These are phyloP conservation scores for Ceyx erithaca DNA, from an alignment of 2,797 vertebrate genomes.

Conservation along the genomic window DNA sequence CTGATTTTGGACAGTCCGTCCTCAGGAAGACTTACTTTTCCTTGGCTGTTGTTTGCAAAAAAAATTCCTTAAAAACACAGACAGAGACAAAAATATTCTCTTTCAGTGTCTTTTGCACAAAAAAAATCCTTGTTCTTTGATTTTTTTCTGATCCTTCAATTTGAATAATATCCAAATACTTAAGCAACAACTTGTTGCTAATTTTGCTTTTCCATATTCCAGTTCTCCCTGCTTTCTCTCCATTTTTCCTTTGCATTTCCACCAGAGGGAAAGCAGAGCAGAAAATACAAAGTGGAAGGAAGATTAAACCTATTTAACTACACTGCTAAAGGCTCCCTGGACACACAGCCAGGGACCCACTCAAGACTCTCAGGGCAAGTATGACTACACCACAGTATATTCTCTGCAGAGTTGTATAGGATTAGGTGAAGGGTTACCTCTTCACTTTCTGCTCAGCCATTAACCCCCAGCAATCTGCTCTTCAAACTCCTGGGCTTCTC, in stretches of 20 bases:
- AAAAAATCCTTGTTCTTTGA: background rate
- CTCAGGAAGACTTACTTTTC: background rate
- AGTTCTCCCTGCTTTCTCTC: background rate
- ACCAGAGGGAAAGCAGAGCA: background rate
- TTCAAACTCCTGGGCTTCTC: background rate
- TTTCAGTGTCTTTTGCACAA: background rate
- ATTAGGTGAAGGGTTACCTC: background rate
- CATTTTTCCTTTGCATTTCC: background rate
- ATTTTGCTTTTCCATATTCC: background rate
- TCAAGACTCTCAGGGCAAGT: background rate
- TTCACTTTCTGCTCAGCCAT: background rate
- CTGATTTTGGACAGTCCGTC: background rate
- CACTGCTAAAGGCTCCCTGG: background rate
- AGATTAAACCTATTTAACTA: background rate
- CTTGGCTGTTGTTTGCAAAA: background rate
- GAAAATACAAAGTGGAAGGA: background rate
- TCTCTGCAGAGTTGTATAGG: background rate
- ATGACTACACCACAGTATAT: background rate
- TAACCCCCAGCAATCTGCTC: background rate
- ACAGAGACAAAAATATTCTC: background rate
- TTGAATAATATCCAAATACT: background rate
- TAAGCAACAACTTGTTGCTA: background rate
- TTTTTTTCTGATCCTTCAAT: background rate
- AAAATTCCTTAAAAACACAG: background rate
- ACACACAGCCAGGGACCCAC: background rate